phyloP scores from a whole-genome alignment of 2,888 invertebrate genomes.

The Orthosia incerta region DNA sequence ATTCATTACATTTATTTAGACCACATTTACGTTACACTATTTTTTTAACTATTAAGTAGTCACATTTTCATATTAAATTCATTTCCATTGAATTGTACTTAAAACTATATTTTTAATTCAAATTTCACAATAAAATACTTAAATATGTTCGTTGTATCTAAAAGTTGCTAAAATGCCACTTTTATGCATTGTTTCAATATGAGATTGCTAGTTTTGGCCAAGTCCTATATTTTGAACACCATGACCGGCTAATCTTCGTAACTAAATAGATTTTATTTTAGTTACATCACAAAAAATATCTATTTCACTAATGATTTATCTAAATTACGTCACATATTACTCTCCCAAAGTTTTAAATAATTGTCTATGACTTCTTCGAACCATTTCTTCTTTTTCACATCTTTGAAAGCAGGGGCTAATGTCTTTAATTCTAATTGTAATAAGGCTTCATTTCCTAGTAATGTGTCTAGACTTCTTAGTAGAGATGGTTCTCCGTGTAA shows the following conservation, averaged over 20 bases:
- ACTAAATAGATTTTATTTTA: conserved; percentile 27
- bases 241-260: conserved; percentile 34
- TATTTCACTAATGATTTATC: conserved; percentile 61
- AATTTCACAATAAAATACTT: conserved; percentile 60
- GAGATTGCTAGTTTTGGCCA: conserved; percentile 44
- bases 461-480: conserved; percentile 93
- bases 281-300: conserved; percentile 57
- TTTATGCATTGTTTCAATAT: conserved; percentile 57
- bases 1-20: conserved; percentile 13
- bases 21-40: conserved; percentile 29
- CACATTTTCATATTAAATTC: conserved; percentile 64
- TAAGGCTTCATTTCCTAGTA: conserved; percentile 95
- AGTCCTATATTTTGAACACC: conserved; percentile 30
- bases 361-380: conserved; percentile 97
- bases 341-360: conserved; percentile 97
- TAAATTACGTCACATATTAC: conserved; percentile 93
- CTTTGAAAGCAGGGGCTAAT: conserved; percentile 94
- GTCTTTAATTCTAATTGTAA: conserved; percentile 95
- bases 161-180: conserved; percentile 40
- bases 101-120: conserved; percentile 60
- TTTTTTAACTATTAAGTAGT: conserved; percentile 42
- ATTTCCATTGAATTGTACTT: conserved; percentile 66
- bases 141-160: conserved; percentile 63
- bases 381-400: conserved; percentile 94
- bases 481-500: conserved; percentile 95